Conservation (phyloP, 2,797 vertebrate genomes). For the Tamandua tetradactyla region DNA sequence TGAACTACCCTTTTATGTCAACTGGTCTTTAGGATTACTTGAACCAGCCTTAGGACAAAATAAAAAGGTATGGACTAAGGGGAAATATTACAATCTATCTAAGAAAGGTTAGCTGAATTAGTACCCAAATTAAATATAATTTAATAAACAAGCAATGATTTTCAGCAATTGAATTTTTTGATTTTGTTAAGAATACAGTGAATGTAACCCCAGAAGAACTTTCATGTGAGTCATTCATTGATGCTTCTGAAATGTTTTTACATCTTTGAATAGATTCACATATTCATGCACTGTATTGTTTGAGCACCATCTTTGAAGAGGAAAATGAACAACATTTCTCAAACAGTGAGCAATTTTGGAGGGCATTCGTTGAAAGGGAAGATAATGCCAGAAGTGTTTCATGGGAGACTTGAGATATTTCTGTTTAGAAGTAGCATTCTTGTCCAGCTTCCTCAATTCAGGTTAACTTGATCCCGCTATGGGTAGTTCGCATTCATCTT, state of each 20-base stretch:
- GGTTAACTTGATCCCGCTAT: neutral
- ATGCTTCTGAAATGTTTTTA: conserved; percentile 8
- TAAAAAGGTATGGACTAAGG: neutral
- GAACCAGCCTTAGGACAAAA: neutral
- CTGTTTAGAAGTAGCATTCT: conserved; percentile 23
- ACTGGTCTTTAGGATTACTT: neutral
- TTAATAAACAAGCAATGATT: neutral
- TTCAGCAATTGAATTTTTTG: conserved; percentile 1
- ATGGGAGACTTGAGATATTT: conserved; percentile 34
- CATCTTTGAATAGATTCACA: neutral
- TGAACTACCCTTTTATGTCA: neutral
- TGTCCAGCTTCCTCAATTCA: neutral
- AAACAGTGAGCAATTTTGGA: neutral
- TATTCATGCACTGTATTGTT: neutral
- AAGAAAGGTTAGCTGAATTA: neutral
- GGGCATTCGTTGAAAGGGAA: neutral
- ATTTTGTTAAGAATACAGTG: neutral
- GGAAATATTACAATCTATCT: neutral
- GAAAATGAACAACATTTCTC: neutral
- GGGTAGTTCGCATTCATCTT: neutral
- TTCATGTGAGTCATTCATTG: neutral
- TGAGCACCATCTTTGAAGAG: neutral
- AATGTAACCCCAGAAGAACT: neutral
- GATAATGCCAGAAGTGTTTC: conserved; percentile 11
- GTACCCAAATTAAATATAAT: neutral